Conservation (phyloP, 2,888 invertebrate genomes). For the Xestia rhomboidea region DNA sequence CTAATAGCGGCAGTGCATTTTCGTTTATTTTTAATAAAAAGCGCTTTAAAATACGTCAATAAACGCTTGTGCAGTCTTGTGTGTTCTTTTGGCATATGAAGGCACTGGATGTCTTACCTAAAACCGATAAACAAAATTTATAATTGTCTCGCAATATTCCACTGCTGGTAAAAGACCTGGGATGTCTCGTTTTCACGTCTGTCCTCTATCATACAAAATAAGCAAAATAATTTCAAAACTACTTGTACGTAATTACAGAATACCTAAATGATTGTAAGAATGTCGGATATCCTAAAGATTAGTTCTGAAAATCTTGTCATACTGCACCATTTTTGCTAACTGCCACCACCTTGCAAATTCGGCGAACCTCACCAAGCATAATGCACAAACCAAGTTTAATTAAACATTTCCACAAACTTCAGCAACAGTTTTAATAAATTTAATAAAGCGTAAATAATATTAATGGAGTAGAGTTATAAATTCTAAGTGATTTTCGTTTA, state of each 20-base stretch:
- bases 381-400: conserved; percentile 70
- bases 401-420: conserved; percentile 75
- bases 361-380: neutral
- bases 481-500: conserved; percentile 68
- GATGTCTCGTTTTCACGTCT: too few species aligned
- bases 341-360: conserved; percentile 7
- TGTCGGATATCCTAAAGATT: neutral
- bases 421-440: conserved; percentile 75
- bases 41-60: neutral
- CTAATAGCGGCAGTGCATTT: neutral
- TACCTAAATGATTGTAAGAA: neutral
- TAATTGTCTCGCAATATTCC: neutral
- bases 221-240: neutral
- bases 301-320: neutral
- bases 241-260: neutral
- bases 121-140: neutral
- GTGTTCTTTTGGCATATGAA: neutral
- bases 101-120: neutral
- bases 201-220: neutral
- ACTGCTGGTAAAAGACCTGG: neutral
- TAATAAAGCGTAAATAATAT: conserved; percentile 77
- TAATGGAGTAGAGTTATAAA: conserved; percentile 70
- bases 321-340: neutral
- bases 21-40: neutral
- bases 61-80: neutral